phyloP scores from a whole-genome alignment of 2,113 vertebrate species.

The Gnathochromis pfefferi region DNA sequence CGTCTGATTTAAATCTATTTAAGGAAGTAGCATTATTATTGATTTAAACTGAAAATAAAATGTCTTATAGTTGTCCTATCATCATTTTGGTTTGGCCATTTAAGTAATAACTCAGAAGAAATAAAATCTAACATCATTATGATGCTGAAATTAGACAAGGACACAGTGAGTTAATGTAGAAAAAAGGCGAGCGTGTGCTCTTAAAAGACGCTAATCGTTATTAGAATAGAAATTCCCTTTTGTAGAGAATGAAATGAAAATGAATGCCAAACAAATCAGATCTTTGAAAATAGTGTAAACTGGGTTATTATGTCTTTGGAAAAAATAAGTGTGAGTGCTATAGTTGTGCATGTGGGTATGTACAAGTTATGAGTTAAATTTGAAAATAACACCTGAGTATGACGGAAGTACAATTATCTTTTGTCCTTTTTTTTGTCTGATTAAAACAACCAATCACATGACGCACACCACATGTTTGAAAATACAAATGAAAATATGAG shows the following conservation, averaged over 20 bases:
- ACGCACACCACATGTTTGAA: background rate
- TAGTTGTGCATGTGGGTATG: background rate
- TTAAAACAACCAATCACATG: background rate
- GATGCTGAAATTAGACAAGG: rapidly evolving
- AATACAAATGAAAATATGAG: background rate
- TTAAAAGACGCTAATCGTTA: rapidly evolving
- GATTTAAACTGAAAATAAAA: background rate
- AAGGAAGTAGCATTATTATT: background rate
- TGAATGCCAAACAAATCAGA: background rate
- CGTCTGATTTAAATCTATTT: rapidly evolving
- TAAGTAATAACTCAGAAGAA: background rate
- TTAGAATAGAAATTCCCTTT: background rate
- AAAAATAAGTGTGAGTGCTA: background rate
- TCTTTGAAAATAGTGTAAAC: background rate
- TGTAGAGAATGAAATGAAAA: background rate
- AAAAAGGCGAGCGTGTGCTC: background rate
- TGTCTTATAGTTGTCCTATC: background rate
- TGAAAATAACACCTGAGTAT: background rate
- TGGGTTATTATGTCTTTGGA: background rate
- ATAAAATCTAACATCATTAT: background rate
- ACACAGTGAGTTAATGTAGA: background rate
- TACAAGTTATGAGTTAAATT: background rate
- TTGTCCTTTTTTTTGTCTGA: rapidly evolving
- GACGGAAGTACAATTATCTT: background rate
- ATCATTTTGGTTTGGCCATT: background rate